Evolutionary conservation across 2,797 vertebrate species (phyloP), one percentile per base, ranked within the genome.

Genomic region (Sebastes baramenuke): DNA sequence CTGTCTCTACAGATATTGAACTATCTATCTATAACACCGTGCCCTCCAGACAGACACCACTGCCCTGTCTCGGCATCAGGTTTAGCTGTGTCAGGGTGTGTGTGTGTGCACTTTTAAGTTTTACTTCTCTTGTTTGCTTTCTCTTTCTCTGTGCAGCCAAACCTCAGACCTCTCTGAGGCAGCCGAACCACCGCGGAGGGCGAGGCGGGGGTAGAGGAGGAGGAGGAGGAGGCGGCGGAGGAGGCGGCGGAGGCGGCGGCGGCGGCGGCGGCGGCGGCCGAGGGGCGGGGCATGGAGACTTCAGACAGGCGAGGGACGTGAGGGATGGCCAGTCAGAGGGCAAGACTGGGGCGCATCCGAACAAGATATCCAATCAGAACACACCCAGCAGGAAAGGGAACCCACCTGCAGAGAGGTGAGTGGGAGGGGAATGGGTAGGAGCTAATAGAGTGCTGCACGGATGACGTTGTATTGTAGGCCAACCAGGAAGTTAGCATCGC

Each of bases 151-250:
- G 61, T 56, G 29, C 32, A 95, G 94, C 94, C 81, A 94, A 94
- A 87, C 93, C 92, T 84, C 93, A 95, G 85, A 94, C 91, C 73
- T 95, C 92, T 80, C 91, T 95, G 85, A 94, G 94, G 89, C 94
- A 94, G 84, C 94, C 94, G 2, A 91, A 87, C 79, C 87, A 91
- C 79, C 88, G 86, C 1, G 82, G 36, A 38, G 36, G 93, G 13
- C 85, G 91, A 86, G 87, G 87, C 8, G 86, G 89, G 6, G 84
- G 79, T 4, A 83, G 92, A 90, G 91, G 90, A 58, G 89, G 90
- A 5, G 59, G 90, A 65, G 89, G 91, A 36, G n/a, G n/a, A n/a
- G n/a, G n/a, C n/a, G n/a, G n/a, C n/a, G 59, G 90, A 65, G 89
- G 91, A 22, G 59, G 86, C 1, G 86, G 89, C 1, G 84, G 77